Conservation (phyloP, 2,888 invertebrate genomes). For the Rosalia funebris region DNA sequence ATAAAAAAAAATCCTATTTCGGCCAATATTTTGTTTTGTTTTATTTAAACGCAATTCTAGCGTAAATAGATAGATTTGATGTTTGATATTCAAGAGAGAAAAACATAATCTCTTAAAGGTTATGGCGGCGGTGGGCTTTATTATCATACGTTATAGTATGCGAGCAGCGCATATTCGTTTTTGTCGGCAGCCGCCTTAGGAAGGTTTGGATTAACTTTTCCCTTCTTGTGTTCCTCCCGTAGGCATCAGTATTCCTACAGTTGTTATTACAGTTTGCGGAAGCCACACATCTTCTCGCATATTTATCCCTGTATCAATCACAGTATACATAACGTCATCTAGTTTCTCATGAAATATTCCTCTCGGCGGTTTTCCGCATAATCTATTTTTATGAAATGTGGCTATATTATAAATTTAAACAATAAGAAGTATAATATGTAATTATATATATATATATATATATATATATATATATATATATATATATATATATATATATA, state of each 20-base stretch:
- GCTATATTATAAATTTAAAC: too few relatives aligned
- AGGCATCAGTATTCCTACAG: slow-evolving; percentile 42
- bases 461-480: too few relatives aligned
- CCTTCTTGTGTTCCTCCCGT: slow-evolving; percentile 39
- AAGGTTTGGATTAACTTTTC: slow-evolving; percentile 50
- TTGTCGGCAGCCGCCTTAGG: slow-evolving; percentile 53
- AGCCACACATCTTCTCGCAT: slow-evolving; percentile 49
- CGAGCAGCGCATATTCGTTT: slow-evolving; percentile 40
- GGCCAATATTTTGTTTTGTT: not conserved
- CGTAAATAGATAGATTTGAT: not conserved
- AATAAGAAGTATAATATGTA: too few relatives aligned
- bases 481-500: too few relatives aligned
- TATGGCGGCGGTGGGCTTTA: slow-evolving; percentile 24
- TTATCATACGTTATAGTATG: slow-evolving; percentile 45
- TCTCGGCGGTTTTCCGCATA: not conserved
- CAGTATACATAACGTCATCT: slow-evolving; percentile 25
- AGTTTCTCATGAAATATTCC: slow-evolving; percentile 22
- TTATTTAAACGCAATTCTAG: not conserved
- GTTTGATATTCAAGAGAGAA: slow-evolving; percentile 5
- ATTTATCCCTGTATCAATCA: slow-evolving; percentile 44
- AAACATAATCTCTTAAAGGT: slow-evolving; percentile 25
- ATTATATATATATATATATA: too few relatives aligned
- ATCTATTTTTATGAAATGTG: too few relatives aligned
- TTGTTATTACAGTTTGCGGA: slow-evolving; percentile 56
- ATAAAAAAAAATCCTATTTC: too few relatives aligned